phyloP scores from a whole-genome alignment of 2,888 invertebrate genomes.

The Drosophila recens region DNA sequence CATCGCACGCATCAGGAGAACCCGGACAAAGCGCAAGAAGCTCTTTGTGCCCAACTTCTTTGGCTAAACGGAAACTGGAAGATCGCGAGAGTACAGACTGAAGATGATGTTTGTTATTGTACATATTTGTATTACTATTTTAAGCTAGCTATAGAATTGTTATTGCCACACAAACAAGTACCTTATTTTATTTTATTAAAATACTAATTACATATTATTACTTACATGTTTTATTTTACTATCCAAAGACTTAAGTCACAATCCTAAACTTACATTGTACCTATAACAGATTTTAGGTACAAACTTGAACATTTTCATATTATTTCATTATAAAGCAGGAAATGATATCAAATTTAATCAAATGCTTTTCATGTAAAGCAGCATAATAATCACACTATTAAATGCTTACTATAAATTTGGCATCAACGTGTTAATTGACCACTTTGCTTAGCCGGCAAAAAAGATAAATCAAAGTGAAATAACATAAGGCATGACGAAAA shows the following conservation, averaged over 20 bases:
- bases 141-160: slow-evolving; percentile 29
- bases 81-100: slow-evolving; percentile 78
- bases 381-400: slow-evolving; percentile 26
- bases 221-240: slow-evolving; percentile 7
- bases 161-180: slow-evolving; percentile 50
- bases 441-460: slow-evolving; percentile 33
- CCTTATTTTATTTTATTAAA: slow-evolving; percentile 36
- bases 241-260: slow-evolving; percentile 10
- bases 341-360: slow-evolving; percentile 23
- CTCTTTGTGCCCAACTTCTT: slow-evolving; percentile 83
- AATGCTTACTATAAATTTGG: slow-evolving; percentile 35
- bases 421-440: slow-evolving; percentile 64
- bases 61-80: slow-evolving; percentile 60
- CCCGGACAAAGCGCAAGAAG: slow-evolving; percentile 82
- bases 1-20: slow-evolving; percentile 70
- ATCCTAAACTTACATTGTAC: no score
- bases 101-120: slow-evolving; percentile 56
- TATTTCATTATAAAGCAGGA: slow-evolving; percentile 1
- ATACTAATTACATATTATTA: slow-evolving; percentile 21
- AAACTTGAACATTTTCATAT: slow-evolving; percentile 4
- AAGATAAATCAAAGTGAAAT: slow-evolving; percentile 19
- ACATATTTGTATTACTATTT: slow-evolving; percentile 30
- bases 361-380: slow-evolving; percentile 22
- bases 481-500: background rate
- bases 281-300: background rate